A percentile compares a stretch with the other conserved stretches of the same genome.
Evolutionary conservation across 2,113 vertebrate genomes (phyloP).

Genomic region (Saguinus imperator): DNA sequence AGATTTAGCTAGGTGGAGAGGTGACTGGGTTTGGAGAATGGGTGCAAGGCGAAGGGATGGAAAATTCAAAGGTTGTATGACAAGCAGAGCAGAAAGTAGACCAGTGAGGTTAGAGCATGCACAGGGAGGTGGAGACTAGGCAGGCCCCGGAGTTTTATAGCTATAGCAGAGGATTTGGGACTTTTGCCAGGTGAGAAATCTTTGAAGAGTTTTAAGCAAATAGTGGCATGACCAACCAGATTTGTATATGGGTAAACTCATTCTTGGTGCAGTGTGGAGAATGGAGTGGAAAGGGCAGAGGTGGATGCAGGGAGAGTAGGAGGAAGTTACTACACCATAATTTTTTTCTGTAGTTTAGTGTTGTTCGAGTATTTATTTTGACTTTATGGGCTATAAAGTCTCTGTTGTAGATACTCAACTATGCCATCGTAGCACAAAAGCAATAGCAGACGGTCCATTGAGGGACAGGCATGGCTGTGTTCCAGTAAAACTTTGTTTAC

Average conservation of each 20-base stretch:
- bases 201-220: background rate
- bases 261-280: background rate
- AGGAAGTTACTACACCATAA: background rate
- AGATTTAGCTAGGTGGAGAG: background rate
- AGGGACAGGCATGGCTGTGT: background rate
- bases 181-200: background rate
- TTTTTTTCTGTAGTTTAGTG: background rate
- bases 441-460: background rate
- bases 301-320: background rate
- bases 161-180: background rate
- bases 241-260: background rate
- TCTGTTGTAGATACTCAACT: background rate
- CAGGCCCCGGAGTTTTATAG: too few species aligned
- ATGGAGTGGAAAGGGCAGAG: background rate
- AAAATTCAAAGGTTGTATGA: background rate
- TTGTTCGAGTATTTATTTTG: background rate
- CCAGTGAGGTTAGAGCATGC: background rate
- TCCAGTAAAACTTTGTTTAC: background rate
- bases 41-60: background rate
- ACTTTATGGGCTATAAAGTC: too few species aligned
- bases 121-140: background rate
- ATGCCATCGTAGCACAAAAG: background rate
- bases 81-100: background rate
- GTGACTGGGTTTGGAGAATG: background rate
- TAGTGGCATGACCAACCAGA: background rate